Percentiles rank a stretch among this genome's conserved stretches.
phyloP scores from a whole-genome alignment of 2,113 vertebrate species.

The Canis aureus region DNA sequence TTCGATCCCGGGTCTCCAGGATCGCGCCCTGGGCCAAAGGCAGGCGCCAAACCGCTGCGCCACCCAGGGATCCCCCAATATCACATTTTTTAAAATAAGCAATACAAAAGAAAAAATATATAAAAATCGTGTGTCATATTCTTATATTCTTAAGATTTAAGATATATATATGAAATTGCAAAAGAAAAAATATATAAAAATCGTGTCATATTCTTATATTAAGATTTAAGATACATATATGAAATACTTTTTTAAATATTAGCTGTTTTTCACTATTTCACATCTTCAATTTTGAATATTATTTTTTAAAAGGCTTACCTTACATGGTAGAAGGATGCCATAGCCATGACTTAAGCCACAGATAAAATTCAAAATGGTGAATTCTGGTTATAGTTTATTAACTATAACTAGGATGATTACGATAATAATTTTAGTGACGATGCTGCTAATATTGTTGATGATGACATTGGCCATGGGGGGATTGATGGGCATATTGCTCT shows the following conservation, averaged over 20 bases:
- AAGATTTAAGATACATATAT: background rate
- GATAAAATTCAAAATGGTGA: background rate
- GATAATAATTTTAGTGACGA: background rate
- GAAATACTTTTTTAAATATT: background rate
- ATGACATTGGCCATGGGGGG: background rate
- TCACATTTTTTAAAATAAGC: background rate
- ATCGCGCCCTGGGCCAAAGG: too few species aligned
- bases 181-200: background rate
- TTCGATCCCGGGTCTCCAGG: too few species aligned
- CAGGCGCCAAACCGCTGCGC: too few species aligned
- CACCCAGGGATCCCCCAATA: too few species aligned
- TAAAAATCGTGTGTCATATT: background rate
- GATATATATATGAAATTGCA: background rate
- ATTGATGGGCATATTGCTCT: background rate
- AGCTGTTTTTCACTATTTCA: background rate
- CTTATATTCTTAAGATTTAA: slow-evolving; percentile 13
- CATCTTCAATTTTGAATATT: background rate
- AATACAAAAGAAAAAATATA: background rate
- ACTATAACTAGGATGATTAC: background rate
- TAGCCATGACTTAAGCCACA: background rate
- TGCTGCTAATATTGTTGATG: background rate
- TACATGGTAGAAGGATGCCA: background rate
- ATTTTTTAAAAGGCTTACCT: slow-evolving; percentile 20
- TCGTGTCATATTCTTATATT: background rate
- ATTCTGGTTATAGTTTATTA: background rate